Conservation (phyloP, 2,888 invertebrate genomes). For the Hydrotaea cyrtoneurina region DNA sequence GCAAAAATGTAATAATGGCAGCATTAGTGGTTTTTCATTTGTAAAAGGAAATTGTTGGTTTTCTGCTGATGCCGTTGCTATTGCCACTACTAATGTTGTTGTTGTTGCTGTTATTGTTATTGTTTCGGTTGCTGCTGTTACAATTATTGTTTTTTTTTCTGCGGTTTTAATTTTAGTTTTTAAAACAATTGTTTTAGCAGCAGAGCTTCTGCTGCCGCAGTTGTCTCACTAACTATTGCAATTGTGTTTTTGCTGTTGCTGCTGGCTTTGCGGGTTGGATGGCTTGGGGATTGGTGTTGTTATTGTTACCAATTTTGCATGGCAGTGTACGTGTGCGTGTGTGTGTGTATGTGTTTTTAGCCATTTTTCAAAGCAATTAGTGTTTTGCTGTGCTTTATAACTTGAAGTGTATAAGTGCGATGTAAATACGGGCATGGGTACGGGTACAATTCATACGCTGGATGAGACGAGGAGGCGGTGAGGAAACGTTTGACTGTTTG, state of each 20-base stretch:
- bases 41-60: constrained; percentile 49
- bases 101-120: constrained; percentile 16
- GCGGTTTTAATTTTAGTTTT: constrained; percentile 38
- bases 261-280: constrained; percentile 40
- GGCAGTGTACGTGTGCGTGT: too few relatives aligned
- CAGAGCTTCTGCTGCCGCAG: neutral
- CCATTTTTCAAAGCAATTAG: constrained; percentile 62
- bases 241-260: constrained; percentile 35
- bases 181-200: constrained; percentile 16
- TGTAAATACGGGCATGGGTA: constrained; percentile 6
- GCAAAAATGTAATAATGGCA: constrained; percentile 54
- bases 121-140: constrained; percentile 13
- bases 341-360: too few relatives aligned
- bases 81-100: constrained; percentile 28
- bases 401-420: constrained; percentile 4
- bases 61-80: constrained; percentile 35
- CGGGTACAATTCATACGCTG: neutral
- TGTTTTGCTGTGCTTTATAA: constrained; percentile 29
- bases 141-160: constrained; percentile 17
- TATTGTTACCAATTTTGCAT: constrained; percentile 47
- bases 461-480: neutral
- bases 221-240: constrained; percentile 8
- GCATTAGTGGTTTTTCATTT: constrained; percentile 62
- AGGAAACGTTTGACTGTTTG: neutral
- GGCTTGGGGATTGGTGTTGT: neutral